These are phyloP conservation scores for Rhinolophus ferrumequinum DNA, from an alignment of 2,113 vertebrate genomes.

Conservation along the genomic window DNA sequence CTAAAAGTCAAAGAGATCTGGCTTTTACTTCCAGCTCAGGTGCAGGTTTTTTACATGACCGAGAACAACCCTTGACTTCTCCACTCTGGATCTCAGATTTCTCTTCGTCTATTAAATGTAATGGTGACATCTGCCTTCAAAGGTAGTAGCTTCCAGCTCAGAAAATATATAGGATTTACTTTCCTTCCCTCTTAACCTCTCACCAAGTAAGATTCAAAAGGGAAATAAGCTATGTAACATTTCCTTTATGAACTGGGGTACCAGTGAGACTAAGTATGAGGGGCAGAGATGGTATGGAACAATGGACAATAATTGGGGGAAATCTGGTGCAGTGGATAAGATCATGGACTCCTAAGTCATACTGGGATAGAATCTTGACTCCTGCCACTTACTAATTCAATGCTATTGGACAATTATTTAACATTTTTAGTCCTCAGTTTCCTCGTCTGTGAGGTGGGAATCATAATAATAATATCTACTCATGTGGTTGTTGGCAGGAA, in stretches of 20 bases:
- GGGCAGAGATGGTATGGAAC: background rate
- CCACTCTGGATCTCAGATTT: background rate
- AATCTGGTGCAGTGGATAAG: rapidly evolving
- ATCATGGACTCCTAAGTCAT: background rate
- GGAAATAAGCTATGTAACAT: background rate
- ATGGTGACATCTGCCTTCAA: background rate
- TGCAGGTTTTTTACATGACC: background rate
- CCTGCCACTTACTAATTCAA: background rate
- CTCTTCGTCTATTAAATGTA: background rate
- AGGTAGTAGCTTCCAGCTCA: background rate
- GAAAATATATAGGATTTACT: background rate
- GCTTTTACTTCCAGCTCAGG: background rate
- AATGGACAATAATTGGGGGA: background rate
- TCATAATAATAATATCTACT: background rate
- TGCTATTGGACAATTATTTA: background rate
- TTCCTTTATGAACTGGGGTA: background rate
- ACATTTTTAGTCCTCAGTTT: background rate
- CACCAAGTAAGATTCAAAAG: background rate
- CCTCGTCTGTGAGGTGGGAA: background rate
- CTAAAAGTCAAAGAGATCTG: background rate
- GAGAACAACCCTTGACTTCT: background rate
- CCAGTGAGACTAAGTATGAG: too few relatives aligned
- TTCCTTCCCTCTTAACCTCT: background rate
- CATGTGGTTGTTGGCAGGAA: background rate
- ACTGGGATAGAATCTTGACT: background rate